Evolutionary conservation across 1,140 invertebrate genomes (phyloP).

Genomic region (Scylla paramamosain): DNA sequence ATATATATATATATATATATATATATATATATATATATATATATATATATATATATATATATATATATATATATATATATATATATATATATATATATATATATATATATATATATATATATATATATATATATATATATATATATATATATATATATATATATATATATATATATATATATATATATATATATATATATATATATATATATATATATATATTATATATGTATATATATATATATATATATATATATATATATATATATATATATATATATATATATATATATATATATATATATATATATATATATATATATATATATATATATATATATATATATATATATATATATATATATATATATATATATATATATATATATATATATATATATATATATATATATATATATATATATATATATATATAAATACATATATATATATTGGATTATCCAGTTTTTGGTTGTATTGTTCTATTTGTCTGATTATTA

Average conservation of each 20-base stretch:
- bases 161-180: conserved; percentile 33
- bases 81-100: conserved; percentile 32
- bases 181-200: conserved; percentile 24
- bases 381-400: neutral
- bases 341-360: conserved; percentile 24
- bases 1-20: conserved; percentile 34
- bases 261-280: conserved; percentile 47
- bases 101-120: conserved; percentile 40
- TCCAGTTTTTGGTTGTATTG: too few relatives aligned
- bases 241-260: conserved; percentile 31
- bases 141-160: conserved; percentile 56
- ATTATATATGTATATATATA: too few relatives aligned
- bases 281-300: conserved; percentile 54
- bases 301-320: conserved; percentile 54
- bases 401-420: neutral
- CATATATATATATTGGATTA: conserved; percentile 41
- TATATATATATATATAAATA: conserved; percentile 34
- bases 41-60: conserved; percentile 16
- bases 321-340: conserved; percentile 55
- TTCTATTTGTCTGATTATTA: too few relatives aligned
- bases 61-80: neutral
- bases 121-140: conserved; percentile 56
- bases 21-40: conserved; percentile 28
- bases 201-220: conserved; percentile 23
- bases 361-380: conserved; percentile 18